Evolutionary conservation across 2,888 invertebrate species (phyloP).

Genomic region (Napeogenes sylphis): DNA sequence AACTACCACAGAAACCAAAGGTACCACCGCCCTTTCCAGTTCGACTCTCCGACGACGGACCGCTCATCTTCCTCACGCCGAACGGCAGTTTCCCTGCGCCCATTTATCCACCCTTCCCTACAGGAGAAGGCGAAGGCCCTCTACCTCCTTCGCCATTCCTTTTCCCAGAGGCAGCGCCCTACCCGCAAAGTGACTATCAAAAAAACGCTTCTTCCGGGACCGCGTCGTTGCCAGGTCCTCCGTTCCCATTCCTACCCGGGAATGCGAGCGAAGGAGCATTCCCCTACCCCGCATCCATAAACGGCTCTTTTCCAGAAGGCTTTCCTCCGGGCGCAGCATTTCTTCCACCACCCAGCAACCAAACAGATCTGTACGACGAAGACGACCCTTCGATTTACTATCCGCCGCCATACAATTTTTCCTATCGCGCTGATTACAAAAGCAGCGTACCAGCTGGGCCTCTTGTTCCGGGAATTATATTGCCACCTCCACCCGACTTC

Average conservation of each 20-base stretch:
- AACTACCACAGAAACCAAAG: conserved; percentile 87
- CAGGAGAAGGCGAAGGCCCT: conserved; percentile 78
- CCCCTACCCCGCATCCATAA: conserved; percentile 76
- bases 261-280: conserved; percentile 76
- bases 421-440: conserved; percentile 87
- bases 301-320: conserved; percentile 78
- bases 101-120: conserved; percentile 81
- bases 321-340: conserved; percentile 76
- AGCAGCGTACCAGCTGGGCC: conserved; percentile 89
- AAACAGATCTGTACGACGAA: conserved; percentile 88
- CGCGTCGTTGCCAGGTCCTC: conserved; percentile 80
- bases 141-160: conserved; percentile 76
- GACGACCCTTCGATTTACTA: conserved; percentile 95
- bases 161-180: conserved; percentile 78
- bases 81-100: conserved; percentile 85
- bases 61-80: conserved; percentile 90
- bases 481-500: conserved; percentile 93
- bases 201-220: conserved; percentile 82
- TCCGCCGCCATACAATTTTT: conserved; percentile 93
- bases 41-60: conserved; percentile 90
- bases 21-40: conserved; percentile 96
- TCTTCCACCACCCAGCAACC: conserved; percentile 84
- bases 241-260: conserved; percentile 80
- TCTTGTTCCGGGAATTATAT: conserved; percentile 90
- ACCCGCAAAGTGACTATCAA: conserved; percentile 78